phyloP scores from a whole-genome alignment of 2,888 invertebrate genomes.

The Drosophila gaucha region DNA sequence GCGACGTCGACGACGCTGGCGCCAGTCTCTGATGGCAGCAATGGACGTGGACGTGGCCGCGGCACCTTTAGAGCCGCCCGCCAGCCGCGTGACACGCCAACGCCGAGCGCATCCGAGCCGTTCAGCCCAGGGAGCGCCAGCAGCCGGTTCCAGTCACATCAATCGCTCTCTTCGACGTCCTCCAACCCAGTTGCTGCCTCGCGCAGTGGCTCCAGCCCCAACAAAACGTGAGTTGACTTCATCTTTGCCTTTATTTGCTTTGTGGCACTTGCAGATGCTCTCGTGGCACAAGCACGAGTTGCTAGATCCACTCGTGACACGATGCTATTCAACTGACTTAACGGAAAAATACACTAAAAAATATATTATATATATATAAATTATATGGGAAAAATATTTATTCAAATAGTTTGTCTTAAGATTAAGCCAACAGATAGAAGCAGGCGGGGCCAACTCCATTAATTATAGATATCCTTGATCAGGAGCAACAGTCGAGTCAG shows the following conservation, averaged over 20 bases:
- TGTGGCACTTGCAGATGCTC: neutral
- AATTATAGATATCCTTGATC: no score
- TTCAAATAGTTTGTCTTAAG: no score
- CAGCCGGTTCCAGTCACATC: constrained; percentile 43
- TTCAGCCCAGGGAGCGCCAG: constrained; percentile 26
- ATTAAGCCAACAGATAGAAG: no score
- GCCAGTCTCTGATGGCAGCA: constrained; percentile 9
- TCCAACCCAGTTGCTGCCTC: constrained; percentile 7
- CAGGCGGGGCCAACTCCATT: no score
- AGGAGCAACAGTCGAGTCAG: no score
- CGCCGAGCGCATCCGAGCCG: constrained; percentile 1
- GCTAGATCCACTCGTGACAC: no score
- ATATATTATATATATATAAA: no score
- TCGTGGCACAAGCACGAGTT: constrained; percentile 6
- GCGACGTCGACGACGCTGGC: constrained; percentile 27
- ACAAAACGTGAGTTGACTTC: constrained; percentile 82
- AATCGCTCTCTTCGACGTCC: constrained; percentile 29
- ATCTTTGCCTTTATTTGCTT: constrained; percentile 12
- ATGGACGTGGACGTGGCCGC: constrained; percentile 25
- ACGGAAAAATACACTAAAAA: no score
- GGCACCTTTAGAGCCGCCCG: constrained; percentile 57
- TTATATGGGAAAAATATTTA: no score
- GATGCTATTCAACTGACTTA: no score
- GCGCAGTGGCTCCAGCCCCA: constrained; percentile 36
- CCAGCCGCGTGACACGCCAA: constrained; percentile 70